Evolutionary conservation across 2,888 invertebrate genomes (phyloP), one percentile per base, ranked within the genome.

Genomic region (Patella pellucida): DNA sequence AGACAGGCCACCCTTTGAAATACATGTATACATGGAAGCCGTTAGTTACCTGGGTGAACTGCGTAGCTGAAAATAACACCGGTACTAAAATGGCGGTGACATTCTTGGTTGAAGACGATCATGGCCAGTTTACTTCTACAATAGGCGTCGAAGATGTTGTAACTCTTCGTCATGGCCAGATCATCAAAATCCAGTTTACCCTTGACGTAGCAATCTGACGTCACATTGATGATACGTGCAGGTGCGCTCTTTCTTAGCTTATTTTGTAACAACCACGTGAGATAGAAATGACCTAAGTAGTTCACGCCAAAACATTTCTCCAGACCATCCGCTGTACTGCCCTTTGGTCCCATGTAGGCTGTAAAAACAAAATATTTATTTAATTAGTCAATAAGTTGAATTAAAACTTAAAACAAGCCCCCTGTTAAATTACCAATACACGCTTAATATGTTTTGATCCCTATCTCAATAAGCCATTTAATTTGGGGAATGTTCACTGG

Each of bases 331-430:
- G 81, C 82, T 1, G 88, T 87, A 7, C 81, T 84, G 0, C 82
- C 80, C 72, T 85, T 85, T 9, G 89, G 89, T 12, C 89, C 89
- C 83, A 88, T 77, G 79, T 89, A 89, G 14, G 83, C 89, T 88
- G 82, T 3, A 81, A 81, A 2, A 71, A 56, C n/a, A n/a, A 71
- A 51, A 2, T 41, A 41, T 41, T 41, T 41, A 41, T 41, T 41
- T 41, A 7, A 41, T 41, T 41, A 41, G 41, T 41, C 41, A 41
- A 41, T 7, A 41, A 41, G 41, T 41, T 1, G 7, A 41, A 41
- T 41, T 9, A 41, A 41, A 41, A 41, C 41, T 41, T 41, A 5
- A 31, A 4, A 31, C 4, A 0, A 41, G 31, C 0, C 31, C 7
- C 31, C 5, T 41, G 31, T 0, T 41, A 41, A 41, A 41, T 41